Evolutionary conservation across 1,140 invertebrate genomes (phyloP).

Genomic region (Sitophilus oryzae): DNA sequence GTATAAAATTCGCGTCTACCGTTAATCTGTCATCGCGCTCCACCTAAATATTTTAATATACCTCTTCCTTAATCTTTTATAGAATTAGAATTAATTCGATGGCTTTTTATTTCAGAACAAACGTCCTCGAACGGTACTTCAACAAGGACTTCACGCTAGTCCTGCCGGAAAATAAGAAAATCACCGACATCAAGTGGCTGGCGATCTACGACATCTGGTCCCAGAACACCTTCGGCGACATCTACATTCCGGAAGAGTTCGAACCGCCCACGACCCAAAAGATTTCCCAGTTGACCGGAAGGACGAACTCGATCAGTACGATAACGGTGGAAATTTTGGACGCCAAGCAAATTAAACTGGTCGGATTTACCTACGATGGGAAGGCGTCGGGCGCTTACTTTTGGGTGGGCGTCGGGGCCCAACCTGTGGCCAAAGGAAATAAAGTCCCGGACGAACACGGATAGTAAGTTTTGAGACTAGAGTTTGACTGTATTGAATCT

Average conservation of each 20-base stretch:
- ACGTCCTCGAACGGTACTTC: constrained; percentile 76
- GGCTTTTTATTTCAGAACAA: constrained; percentile 60
- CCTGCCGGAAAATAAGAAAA: constrained; percentile 79
- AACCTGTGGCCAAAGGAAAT: constrained; percentile 65
- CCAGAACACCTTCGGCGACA: constrained; percentile 84
- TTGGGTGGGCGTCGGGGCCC: constrained; percentile 81
- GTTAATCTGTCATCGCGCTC: no score
- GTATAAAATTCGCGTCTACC: no score
- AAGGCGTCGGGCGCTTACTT: constrained; percentile 73
- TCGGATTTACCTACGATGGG: constrained; percentile 73
- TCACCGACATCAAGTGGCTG: constrained; percentile 86
- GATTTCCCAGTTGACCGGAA: constrained; percentile 63
- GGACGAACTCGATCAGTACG: constrained; percentile 64
- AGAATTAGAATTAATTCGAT: constrained; percentile 1
- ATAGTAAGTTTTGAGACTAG: constrained; percentile 69
- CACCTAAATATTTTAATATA: no score
- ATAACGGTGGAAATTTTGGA: constrained; percentile 70
- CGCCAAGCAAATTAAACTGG: constrained; percentile 72
- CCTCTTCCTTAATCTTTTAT: no score
- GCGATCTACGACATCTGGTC: constrained; percentile 80
- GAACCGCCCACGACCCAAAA: constrained; percentile 73
- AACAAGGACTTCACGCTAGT: constrained; percentile 80
- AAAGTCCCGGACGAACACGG: constrained; percentile 87
- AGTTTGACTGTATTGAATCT: no score
- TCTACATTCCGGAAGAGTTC: constrained; percentile 86